These are phyloP conservation scores for Athrips mouffetella DNA, from an alignment of 2,888 invertebrate species.

Conservation along the genomic window DNA sequence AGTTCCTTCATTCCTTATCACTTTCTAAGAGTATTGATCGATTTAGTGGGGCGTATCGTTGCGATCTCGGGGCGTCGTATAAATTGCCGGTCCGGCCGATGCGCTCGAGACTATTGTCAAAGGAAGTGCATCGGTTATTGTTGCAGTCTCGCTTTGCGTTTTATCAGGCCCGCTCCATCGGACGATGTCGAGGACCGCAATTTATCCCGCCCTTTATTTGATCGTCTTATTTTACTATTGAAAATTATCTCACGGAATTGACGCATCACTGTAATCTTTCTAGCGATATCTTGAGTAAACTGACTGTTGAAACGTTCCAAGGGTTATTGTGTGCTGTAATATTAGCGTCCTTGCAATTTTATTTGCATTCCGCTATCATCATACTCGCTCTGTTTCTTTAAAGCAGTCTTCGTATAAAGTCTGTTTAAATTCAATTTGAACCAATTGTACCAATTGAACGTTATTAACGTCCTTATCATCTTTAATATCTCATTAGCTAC, in stretches of 20 bases:
- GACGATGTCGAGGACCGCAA: slow-evolving; percentile 48
- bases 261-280: slow-evolving; percentile 28
- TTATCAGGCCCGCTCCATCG: slow-evolving; percentile 59
- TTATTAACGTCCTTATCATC: slow-evolving; percentile 4
- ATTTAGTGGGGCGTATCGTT: slow-evolving; percentile 59
- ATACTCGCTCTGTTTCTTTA: neutral
- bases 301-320: slow-evolving; percentile 13
- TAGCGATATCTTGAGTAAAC: slow-evolving; percentile 17
- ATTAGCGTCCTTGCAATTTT: slow-evolving; percentile 9
- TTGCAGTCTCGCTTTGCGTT: slow-evolving; percentile 58
- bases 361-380: slow-evolving; percentile 4
- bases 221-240: slow-evolving; percentile 58
- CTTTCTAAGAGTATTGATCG: slow-evolving; percentile 68
- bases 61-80: slow-evolving; percentile 55
- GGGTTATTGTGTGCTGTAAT: slow-evolving; percentile 12
- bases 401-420: neutral
- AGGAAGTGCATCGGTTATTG: slow-evolving; percentile 75
- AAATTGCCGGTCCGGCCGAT: slow-evolving; percentile 50
- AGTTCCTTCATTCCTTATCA: slow-evolving; percentile 58
- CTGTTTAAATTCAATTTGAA: slow-evolving; percentile 5
- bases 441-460: slow-evolving; percentile 4
- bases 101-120: slow-evolving; percentile 58
- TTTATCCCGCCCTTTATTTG: slow-evolving; percentile 60
- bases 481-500: slow-evolving; percentile 2
- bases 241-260: slow-evolving; percentile 53